A percentile compares a stretch with the other conserved stretches of the same genome.
Conservation (phyloP, 2,113 vertebrate species). For the Lontra canadensis region DNA sequence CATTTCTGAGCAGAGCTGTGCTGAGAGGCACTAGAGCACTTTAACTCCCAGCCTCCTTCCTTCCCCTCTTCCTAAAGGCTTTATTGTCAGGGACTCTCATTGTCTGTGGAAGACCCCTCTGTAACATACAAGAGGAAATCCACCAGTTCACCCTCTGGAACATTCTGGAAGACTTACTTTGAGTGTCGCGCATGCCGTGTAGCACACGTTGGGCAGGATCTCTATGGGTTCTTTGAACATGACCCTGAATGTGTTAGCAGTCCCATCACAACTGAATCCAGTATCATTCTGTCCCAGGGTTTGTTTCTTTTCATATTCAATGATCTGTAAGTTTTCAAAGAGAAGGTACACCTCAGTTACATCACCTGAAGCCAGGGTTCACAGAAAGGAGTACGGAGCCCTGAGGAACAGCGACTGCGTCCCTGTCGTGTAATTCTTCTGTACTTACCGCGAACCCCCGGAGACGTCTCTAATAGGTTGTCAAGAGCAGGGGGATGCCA, state of each 20-base stretch:
- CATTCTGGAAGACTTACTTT: constrained; percentile 83
- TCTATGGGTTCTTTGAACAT: constrained; percentile 98
- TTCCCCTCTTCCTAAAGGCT: not conserved
- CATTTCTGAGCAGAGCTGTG: not conserved
- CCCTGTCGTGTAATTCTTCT: not conserved
- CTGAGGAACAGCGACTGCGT: not conserved
- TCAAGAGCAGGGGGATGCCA: not conserved
- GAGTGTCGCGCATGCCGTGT: constrained; percentile 94
- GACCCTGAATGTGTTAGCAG: constrained; percentile 93
- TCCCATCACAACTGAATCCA: constrained; percentile 95
- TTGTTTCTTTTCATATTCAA: constrained; percentile 94
- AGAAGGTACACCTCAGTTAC: constrained; percentile 42
- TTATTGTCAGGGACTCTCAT: not conserved
- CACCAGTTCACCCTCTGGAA: rapidly evolving
- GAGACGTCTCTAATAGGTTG: not conserved
- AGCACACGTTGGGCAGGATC: constrained; percentile 93
- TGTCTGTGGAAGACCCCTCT: not conserved
- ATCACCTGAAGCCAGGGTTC: not conserved
- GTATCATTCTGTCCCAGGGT: constrained; percentile 95
- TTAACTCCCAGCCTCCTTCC: not conserved
- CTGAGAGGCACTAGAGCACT: not conserved
- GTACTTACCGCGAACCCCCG: not conserved
- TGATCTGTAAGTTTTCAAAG: constrained; percentile 86
- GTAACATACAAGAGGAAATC: not conserved
- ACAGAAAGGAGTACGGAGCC: not conserved